These are phyloP conservation scores for Poecile atricapillus DNA, from an alignment of 2,113 vertebrate genomes.

Conservation along the genomic window DNA sequence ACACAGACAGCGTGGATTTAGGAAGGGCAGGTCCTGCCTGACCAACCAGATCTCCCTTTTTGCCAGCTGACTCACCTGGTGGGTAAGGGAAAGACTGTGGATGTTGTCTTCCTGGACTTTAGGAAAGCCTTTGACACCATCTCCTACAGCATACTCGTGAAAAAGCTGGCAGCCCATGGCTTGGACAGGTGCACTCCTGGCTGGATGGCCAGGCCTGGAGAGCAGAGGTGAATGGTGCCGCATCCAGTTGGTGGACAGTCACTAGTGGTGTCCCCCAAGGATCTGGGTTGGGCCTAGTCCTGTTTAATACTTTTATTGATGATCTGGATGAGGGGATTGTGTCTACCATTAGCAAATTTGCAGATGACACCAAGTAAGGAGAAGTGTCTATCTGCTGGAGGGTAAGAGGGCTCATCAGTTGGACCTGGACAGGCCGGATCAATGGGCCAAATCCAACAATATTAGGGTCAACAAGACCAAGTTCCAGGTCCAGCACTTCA, in stretches of 20 bases:
- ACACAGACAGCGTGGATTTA: not conserved
- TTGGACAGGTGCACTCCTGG: not conserved
- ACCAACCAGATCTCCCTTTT: not conserved
- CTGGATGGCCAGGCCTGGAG: not conserved
- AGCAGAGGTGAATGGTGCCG: not conserved
- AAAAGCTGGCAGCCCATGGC: not conserved
- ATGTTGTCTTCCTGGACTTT: not conserved
- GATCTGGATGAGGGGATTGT: not conserved
- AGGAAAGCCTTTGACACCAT: not conserved
- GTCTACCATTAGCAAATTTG: not conserved
- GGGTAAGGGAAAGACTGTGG: not conserved
- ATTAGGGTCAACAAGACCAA: not conserved
- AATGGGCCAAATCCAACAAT: not conserved
- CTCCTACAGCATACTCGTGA: not conserved
- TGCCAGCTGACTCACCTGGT: fast-evolving
- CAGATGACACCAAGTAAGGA: not conserved
- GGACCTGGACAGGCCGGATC: too few species aligned
- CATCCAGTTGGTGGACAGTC: not conserved
- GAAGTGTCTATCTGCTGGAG: not conserved
- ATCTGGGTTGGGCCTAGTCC: not conserved
- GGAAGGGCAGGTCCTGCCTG: not conserved
- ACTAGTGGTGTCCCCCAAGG: not conserved
- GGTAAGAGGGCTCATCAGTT: not conserved
- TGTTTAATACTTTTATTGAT: not conserved
- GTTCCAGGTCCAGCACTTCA: not conserved